Evolutionary conservation across 2,797 vertebrate species (phyloP), one percentile per base, ranked within the genome.

Genomic region (Coccyzus lansbergi): DNA sequence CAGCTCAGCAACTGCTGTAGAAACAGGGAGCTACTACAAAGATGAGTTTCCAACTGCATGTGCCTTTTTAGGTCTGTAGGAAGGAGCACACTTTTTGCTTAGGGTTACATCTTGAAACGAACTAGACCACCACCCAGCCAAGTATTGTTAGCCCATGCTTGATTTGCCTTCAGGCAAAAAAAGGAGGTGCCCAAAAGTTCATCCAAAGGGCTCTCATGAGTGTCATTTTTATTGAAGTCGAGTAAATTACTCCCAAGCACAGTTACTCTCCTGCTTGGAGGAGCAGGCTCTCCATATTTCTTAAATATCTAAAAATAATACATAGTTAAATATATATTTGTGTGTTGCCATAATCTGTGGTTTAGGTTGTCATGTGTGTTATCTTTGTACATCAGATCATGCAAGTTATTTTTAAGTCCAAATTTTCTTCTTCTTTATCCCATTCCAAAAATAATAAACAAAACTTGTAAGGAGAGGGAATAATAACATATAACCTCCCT

Each of bases 371-470:
- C 74, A 33, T 67, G 70, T 88, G 80, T 92, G 60, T 96, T 94
- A 95, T 94, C 94, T 95, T 88, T 94, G 70, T 90, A 78, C 72
- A 95, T 94, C 89, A 91, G 78, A 80, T 55, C 0, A 16, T 3
- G 33, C 12, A 40, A 88, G 84, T 70, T 92, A 90, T 92, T 91
- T 95, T 95, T 92, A 88, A 92, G 83, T 74, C 67, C 40, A 77
- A 55, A n/a, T 86, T 89, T 91, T 77, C 70, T 71, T 94, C 90
- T 38, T 92, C 90, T 94, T 95, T 84, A 95, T 95, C 85, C 72
- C 63, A 49, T 85, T 96, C 93, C 85, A 96, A 95, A 82, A 90
- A 18, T 68, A 96, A 95, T 92, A 95, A 93, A 93, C 80, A 51
- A 67, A 92, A 65, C 76, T 92, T 15, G 2, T 1, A 2, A 72